Evolutionary conservation across 2,797 vertebrate genomes (phyloP).

Genomic region (Buphagus erythrorhynchus): DNA sequence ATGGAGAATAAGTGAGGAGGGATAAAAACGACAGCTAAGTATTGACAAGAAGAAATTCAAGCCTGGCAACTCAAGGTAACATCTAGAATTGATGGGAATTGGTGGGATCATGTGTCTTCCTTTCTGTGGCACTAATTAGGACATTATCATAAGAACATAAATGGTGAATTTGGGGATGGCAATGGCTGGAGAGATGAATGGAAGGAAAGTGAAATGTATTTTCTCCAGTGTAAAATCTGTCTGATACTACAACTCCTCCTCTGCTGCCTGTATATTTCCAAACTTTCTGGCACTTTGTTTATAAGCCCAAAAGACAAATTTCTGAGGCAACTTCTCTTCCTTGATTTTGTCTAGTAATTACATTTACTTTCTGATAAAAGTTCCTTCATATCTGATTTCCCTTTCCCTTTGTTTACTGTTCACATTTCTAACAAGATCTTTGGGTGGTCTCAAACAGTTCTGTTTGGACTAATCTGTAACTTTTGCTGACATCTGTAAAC

Average conservation of each 20-base stretch:
- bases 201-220: neutral
- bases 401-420: neutral
- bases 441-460: constrained; percentile 68
- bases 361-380: neutral
- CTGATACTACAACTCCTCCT: neutral
- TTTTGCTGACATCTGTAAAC: constrained; percentile 35
- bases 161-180: neutral
- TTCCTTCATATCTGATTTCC: neutral
- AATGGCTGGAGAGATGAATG: neutral
- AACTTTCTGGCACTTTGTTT: neutral
- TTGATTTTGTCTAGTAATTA: neutral
- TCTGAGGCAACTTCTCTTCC: neutral
- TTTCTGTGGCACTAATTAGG: neutral
- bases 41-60: neutral
- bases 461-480: constrained; percentile 68
- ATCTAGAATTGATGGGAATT: neutral
- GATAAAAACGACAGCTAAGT: neutral
- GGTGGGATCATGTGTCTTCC: neutral
- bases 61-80: neutral
- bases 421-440: neutral
- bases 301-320: neutral
- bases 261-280: neutral
- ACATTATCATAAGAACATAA: accelerated
- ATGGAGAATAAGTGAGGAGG: neutral
- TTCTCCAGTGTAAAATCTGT: neutral